Base-by-base conservation (phyloP, 1,140 invertebrate species). In the Hylyphantes graminicola region DNA sequence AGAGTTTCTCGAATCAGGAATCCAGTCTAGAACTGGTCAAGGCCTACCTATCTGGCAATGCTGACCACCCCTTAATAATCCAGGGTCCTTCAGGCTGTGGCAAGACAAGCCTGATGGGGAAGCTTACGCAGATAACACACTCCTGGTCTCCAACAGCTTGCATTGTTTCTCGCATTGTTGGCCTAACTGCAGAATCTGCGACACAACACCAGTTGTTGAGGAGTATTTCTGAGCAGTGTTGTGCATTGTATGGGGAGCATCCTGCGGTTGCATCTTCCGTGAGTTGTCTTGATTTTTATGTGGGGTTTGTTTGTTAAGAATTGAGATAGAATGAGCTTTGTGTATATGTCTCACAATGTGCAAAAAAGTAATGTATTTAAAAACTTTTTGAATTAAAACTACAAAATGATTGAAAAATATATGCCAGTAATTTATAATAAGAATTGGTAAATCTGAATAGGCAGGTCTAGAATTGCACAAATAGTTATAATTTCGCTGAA, bases 41-140 rank as follows among this genome's bases (percentile, higher is more conserved):
- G 78, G 87, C 88, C n/a, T 95, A 96, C 87, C 90, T 95, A 9
- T 91, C 90, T 2, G 92, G 93, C 59, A 91, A 91, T 57, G 91
- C 89, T n/a, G 86, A 85, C 9, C 78, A 87, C 57, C 94, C 94
- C 0, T 89, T 96, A 73, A 91, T 96, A 13, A 88, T 96, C n/a
- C 92, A 94, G 85, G 95, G 95, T 0, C 92, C 93, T 53, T 91
- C 92, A 12, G 95, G 95, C 19, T 94, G 94, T 89, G 95, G 95
- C 0, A 96, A 96, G 89, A 94, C 94, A 4, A 93, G 94, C 7
- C 89, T 96, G 7, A 90, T 95, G 9, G 93, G 94, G 4, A 92
- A 94, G 86, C 92, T 93, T 7, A 92, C 92, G 50, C 92, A 93
- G 85, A 92, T 91, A 86, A 93, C 90, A 88, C 92, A 92, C 87